Conservation (phyloP, 2,888 invertebrate genomes). For the Sminthurides aquaticus region DNA sequence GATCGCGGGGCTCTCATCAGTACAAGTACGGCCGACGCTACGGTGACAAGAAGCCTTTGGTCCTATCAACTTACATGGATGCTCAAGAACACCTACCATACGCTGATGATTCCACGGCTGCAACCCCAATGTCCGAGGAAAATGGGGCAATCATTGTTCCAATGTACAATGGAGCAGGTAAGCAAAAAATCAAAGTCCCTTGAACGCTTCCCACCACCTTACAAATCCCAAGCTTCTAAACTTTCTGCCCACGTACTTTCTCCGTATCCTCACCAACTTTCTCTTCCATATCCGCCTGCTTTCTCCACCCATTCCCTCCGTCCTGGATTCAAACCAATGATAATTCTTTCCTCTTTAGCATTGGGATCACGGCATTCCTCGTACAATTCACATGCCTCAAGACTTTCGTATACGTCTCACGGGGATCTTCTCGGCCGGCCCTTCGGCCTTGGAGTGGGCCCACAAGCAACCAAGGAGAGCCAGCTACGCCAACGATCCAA, state of each 20-base stretch:
- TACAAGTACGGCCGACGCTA: slow-evolving; percentile 76
- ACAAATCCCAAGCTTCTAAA: neutral
- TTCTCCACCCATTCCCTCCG: too few relatives aligned
- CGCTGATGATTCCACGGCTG: slow-evolving; percentile 94
- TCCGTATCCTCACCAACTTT: too few relatives aligned
- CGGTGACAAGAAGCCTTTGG: slow-evolving; percentile 85
- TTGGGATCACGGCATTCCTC: slow-evolving; percentile 83
- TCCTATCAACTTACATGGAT: slow-evolving; percentile 83
- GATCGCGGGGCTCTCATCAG: slow-evolving; percentile 85
- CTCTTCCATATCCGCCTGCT: too few relatives aligned
- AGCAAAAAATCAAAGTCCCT: neutral
- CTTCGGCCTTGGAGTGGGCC: slow-evolving; percentile 47
- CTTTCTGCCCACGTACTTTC: too few relatives aligned
- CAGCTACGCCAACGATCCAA: slow-evolving; percentile 57
- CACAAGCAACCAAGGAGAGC: slow-evolving; percentile 75
- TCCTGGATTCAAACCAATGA: too few relatives aligned
- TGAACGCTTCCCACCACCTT: too few relatives aligned
- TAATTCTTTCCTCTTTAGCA: slow-evolving; percentile 46
- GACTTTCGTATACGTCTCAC: slow-evolving; percentile 89
- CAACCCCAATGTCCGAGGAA: slow-evolving; percentile 96
- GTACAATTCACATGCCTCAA: slow-evolving; percentile 89
- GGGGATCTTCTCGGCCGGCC: slow-evolving; percentile 72
- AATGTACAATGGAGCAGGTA: slow-evolving; percentile 44
- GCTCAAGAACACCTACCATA: slow-evolving; percentile 79
- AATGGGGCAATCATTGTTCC: slow-evolving; percentile 91